These are phyloP conservation scores for Cynopterus sphinx DNA, from an alignment of 2,797 vertebrate genomes.

Conservation along the genomic window DNA sequence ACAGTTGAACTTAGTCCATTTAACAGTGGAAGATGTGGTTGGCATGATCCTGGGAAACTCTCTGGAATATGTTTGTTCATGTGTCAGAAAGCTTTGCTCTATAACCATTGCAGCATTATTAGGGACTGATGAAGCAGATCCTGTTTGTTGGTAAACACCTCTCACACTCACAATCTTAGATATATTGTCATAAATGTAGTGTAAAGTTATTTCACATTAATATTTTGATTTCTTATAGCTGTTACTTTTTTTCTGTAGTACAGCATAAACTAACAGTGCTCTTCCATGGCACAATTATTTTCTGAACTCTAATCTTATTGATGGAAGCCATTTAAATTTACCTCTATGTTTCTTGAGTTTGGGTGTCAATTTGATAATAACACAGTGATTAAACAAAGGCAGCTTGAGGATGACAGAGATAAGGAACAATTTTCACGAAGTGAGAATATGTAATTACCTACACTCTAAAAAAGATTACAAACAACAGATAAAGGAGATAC, in stretches of 20 bases:
- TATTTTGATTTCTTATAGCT: neutral
- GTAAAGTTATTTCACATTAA: neutral
- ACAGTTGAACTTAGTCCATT: neutral
- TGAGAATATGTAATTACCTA: slow-evolving; percentile 58
- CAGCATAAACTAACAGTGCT: neutral
- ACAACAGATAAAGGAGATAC: slow-evolving; percentile 35
- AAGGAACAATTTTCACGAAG: slow-evolving; percentile 61
- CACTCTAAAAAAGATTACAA: slow-evolving; percentile 59
- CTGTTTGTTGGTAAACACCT: neutral
- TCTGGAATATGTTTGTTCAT: neutral
- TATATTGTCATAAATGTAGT: neutral
- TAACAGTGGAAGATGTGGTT: neutral
- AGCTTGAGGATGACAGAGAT: slow-evolving; percentile 30
- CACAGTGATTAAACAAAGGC: slow-evolving; percentile 55
- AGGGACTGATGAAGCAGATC: neutral
- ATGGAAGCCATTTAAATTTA: slow-evolving; percentile 52
- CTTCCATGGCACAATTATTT: neutral
- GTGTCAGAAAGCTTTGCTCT: neutral
- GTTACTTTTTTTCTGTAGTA: neutral
- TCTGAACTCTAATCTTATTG: slow-evolving; percentile 15
- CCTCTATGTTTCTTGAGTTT: slow-evolving; percentile 39
- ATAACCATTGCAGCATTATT: neutral
- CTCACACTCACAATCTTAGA: neutral
- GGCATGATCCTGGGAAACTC: neutral
- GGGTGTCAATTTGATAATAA: slow-evolving; percentile 40